A percentile compares a stretch with the other conserved stretches of the same genome.
Evolutionary conservation across 2,888 invertebrate species (phyloP).

Genomic region (Atherix ibis): DNA sequence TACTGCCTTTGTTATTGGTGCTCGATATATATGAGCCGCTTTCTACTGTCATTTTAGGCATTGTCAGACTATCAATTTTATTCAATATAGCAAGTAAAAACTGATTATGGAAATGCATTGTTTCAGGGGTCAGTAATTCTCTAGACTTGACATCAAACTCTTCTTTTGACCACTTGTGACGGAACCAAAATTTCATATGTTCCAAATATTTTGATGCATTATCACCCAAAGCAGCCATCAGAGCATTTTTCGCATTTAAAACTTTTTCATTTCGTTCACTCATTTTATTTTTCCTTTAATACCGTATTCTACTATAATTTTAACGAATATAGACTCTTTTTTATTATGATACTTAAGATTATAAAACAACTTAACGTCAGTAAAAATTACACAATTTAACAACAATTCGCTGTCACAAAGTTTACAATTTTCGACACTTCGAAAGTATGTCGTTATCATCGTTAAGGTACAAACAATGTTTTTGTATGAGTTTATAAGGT

Average conservation of each 20-base stretch:
- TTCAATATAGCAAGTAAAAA: conserved; percentile 65
- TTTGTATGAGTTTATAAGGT: too few relatives aligned
- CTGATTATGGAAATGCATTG: conserved; percentile 70
- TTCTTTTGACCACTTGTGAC: conserved; percentile 58
- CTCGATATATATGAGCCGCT: conserved; percentile 12
- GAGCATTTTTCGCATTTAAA: conserved; percentile 21
- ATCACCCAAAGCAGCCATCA: conserved; percentile 41
- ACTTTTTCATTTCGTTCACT: conserved; percentile 22
- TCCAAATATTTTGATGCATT: conserved; percentile 53
- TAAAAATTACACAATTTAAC: too few relatives aligned
- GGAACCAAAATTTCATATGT: conserved; percentile 62
- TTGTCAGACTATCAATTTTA: conserved; percentile 40
- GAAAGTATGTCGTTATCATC: too few relatives aligned
- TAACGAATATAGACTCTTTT: too few relatives aligned
- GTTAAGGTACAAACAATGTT: too few relatives aligned
- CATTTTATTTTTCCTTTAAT: too few relatives aligned
- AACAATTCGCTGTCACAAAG: too few relatives aligned
- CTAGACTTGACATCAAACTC: conserved; percentile 70
- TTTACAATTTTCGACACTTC: too few relatives aligned
- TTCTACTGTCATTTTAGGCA: conserved; percentile 14
- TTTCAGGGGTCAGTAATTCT: conserved; percentile 51
- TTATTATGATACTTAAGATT: too few relatives aligned
- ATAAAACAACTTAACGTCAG: too few relatives aligned
- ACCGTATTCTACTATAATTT: too few relatives aligned
- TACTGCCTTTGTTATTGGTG: conserved; percentile 19